Conservation (phyloP, 2,888 invertebrate species). For the Caenorhabditis sulstoni region DNA sequence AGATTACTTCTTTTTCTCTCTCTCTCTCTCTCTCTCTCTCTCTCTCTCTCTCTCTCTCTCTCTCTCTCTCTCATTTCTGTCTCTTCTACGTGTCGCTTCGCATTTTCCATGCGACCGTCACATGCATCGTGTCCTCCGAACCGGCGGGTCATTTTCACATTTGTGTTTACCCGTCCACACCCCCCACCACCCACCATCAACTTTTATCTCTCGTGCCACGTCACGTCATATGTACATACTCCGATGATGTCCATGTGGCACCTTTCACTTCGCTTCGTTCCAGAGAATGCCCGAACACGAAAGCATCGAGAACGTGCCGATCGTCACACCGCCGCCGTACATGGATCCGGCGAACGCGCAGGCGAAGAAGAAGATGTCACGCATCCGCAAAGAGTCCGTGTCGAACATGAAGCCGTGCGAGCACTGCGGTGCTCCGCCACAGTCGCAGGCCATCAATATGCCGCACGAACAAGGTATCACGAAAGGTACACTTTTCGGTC, state of each 20-base stretch:
- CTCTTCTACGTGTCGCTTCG: slow-evolving; percentile 46
- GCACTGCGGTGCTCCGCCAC: slow-evolving; percentile 58
- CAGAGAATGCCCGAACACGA: slow-evolving; percentile 50
- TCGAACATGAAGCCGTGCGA: slow-evolving; percentile 48
- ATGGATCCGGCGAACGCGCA: slow-evolving; percentile 66
- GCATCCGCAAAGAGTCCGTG: slow-evolving; percentile 54
- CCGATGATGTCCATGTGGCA: too few species aligned
- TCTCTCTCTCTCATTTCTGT: slow-evolving; percentile 14
- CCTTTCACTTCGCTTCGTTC: slow-evolving; percentile 1
- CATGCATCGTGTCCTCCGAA: slow-evolving; percentile 15
- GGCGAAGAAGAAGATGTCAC: slow-evolving; percentile 65
- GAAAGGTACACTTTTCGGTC: neutral
- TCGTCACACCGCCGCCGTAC: slow-evolving; percentile 67
- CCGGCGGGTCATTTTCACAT: too few species aligned
- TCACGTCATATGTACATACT: too few species aligned
- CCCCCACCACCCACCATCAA: too few species aligned
- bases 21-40: slow-evolving; percentile 5
- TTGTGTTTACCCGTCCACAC: too few species aligned
- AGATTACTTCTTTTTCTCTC: slow-evolving; percentile 22
- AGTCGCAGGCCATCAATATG: slow-evolving; percentile 42
- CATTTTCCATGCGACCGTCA: slow-evolving; percentile 32
- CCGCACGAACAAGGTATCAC: slow-evolving; percentile 56
- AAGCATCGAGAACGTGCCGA: slow-evolving; percentile 51
- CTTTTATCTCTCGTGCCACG: too few species aligned
- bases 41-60: slow-evolving; percentile 9